Conservation (phyloP, 2,888 invertebrate genomes). For the Drosophila antonietae region DNA sequence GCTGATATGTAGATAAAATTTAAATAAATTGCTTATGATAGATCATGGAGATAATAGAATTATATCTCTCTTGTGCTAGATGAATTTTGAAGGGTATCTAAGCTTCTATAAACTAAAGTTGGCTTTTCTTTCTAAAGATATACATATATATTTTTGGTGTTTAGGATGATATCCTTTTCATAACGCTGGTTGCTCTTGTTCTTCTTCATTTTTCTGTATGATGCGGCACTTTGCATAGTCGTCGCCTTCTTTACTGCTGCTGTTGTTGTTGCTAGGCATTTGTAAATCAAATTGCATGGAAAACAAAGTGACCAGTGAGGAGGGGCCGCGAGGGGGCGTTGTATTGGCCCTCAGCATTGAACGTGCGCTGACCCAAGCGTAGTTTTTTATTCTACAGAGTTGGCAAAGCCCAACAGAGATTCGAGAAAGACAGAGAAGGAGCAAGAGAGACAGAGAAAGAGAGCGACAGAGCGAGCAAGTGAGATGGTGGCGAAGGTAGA, state of each 20-base stretch:
- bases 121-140: background rate
- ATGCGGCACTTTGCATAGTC: constrained; percentile 31
- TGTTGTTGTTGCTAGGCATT: constrained; percentile 34
- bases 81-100: background rate
- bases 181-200: constrained; percentile 13
- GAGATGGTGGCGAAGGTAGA: constrained; percentile 33
- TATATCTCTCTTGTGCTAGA: background rate
- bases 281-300: constrained; percentile 70
- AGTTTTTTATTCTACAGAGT: constrained; percentile 29
- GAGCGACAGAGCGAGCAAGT: constrained; percentile 16
- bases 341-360: constrained; percentile 30
- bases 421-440: constrained; percentile 43
- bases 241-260: background rate
- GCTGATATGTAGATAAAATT: background rate
- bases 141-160: background rate
- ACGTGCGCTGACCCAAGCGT: constrained; percentile 52
- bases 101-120: background rate
- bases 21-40: background rate
- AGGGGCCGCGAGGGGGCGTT: background rate
- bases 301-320: constrained; percentile 50
- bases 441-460: constrained; percentile 24
- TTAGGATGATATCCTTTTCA: constrained; percentile 46
- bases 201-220: constrained; percentile 23
- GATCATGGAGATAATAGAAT: background rate
- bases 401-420: constrained; percentile 43